These are phyloP conservation scores for Phalacrocorax aristotelis DNA, from an alignment of 2,113 vertebrate genomes.

Conservation along the genomic window DNA sequence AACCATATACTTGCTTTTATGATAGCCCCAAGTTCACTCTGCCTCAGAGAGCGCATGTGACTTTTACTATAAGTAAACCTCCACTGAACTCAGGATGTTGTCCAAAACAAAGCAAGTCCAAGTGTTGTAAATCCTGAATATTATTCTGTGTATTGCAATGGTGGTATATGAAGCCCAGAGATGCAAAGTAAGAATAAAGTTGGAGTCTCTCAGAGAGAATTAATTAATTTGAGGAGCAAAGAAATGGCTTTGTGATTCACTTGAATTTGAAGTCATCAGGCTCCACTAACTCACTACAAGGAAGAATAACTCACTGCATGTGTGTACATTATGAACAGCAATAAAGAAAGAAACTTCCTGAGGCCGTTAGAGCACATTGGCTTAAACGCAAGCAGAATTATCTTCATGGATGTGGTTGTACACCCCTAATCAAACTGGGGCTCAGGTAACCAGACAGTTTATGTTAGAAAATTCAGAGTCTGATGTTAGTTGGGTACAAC, in stretches of 20 bases:
- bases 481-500: not conserved
- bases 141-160: not conserved
- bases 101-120: not conserved
- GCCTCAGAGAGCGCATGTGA: not conserved
- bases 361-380: not conserved
- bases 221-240: not conserved
- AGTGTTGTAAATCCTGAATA: not conserved
- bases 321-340: not conserved
- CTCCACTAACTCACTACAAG: not conserved
- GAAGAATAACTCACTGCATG: not conserved
- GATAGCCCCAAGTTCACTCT: not conserved
- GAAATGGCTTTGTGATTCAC: not conserved
- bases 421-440: not conserved
- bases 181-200: not conserved
- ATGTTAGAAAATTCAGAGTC: not conserved
- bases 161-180: not conserved
- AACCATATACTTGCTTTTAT: not conserved
- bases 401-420: not conserved
- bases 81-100: not conserved
- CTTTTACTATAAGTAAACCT: not conserved
- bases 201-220: not conserved
- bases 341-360: not conserved
- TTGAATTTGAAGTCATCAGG: not conserved
- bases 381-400: not conserved
- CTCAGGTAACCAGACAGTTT: not conserved